Base-by-base conservation (phyloP, 2,113 vertebrate genomes). In the Lampris incognitus region DNA sequence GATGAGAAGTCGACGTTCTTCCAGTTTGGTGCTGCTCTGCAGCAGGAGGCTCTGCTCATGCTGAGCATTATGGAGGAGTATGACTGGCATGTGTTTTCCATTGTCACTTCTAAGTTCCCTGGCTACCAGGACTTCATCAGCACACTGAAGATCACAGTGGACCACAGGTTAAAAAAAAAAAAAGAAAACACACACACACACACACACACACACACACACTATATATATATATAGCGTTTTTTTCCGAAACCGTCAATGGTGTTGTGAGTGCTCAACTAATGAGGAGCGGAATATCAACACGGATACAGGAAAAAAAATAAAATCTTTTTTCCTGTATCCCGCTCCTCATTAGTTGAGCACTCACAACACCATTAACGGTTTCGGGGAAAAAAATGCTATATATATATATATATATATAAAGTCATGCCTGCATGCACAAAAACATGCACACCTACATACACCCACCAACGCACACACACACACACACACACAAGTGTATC, bases 61-160 rank as follows among this genome's bases (percentile, higher is more conserved):
- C 85, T 99, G 66, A 93, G 96, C 81, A 98, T 99, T 88, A 98
- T 99, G 98, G 97, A 98, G 90, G 97, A 99, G 90, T 99, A 99
- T 0, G 98, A 99, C 94, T 99, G 98, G 98, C 97, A 99, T 0
- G 92, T 97, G 78, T 99, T 99, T 93, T 98, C 98, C 61, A 92
- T 99, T 64, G 97, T 99, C 81, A 99, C 98, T 83, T 99, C 96
- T 88, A 97, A 97, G 83, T 99, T 97, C 82, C 98, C 98, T 0
- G 98, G 98, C 41, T 98, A 98, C 89, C 94, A 96, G 92, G 95
- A 96, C 65, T 99, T 99, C 90, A 97, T 99, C 84, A 94, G 94
- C 79, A 96, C 97, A 48, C 92, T 99, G 85, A 97, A 95, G 80
- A 91, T 93, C 81, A 98, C 97, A 0, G 97, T 98, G 91, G 97